These are phyloP conservation scores for Decapterus maruadsi DNA, from an alignment of 2,797 vertebrate species.

Conservation along the genomic window DNA sequence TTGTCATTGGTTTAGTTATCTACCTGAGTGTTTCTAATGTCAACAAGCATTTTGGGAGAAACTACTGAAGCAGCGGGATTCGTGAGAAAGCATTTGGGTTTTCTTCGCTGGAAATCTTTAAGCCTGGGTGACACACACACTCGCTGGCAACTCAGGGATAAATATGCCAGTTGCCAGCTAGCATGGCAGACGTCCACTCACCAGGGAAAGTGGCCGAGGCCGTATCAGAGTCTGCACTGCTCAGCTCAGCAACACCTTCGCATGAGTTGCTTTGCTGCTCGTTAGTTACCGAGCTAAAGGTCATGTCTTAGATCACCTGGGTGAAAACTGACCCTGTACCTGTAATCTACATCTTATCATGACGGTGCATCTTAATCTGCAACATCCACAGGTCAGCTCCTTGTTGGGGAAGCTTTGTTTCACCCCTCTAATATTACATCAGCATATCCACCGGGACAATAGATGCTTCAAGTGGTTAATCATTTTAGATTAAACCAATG, in stretches of 20 bases:
- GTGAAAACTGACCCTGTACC: background rate
- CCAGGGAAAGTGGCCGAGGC: background rate
- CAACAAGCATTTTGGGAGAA: slow-evolving; percentile 88
- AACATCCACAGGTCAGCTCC: background rate
- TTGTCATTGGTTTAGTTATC: slow-evolving; percentile 85
- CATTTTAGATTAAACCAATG: background rate
- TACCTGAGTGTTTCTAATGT: slow-evolving; percentile 85
- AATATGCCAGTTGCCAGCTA: background rate
- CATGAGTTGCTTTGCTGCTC: background rate
- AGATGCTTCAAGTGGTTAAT: background rate
- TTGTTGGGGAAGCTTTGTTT: background rate
- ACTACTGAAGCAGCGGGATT: slow-evolving; percentile 80
- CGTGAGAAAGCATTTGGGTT: background rate
- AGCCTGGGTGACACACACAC: background rate
- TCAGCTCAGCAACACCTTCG: background rate
- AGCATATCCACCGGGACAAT: background rate
- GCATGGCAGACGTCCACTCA: background rate
- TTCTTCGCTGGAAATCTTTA: background rate
- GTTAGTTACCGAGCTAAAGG: background rate
- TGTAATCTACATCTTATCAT: background rate
- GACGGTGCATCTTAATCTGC: background rate
- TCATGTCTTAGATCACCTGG: background rate
- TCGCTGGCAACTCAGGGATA: background rate
- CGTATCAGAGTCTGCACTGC: background rate
- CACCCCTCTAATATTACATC: background rate